Conservation (phyloP, 1,140 invertebrate genomes). For the Rhyzopertha dominica region DNA sequence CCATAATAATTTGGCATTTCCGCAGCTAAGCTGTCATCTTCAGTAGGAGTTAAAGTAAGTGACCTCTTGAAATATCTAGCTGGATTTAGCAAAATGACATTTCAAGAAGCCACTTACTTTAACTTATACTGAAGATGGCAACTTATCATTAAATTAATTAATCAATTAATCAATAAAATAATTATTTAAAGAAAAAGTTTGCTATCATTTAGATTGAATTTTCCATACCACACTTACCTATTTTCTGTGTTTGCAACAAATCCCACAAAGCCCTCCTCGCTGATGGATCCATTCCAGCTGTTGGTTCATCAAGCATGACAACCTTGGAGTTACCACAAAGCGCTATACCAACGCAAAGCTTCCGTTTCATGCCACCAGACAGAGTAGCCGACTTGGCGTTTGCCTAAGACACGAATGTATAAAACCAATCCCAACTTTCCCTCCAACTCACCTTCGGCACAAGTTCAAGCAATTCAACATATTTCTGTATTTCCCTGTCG, state of each 20-base stretch:
- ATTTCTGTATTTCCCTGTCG: constrained; percentile 54
- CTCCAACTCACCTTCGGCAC: constrained; percentile 51
- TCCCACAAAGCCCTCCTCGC: constrained; percentile 88
- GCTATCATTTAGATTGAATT: too few species aligned
- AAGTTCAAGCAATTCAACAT: constrained; percentile 63
- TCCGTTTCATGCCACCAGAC: constrained; percentile 82
- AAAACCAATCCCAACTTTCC: background rate
- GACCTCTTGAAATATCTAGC: too few species aligned
- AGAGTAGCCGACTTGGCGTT: constrained; percentile 55
- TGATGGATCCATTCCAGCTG: constrained; percentile 92
- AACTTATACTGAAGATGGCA: too few species aligned
- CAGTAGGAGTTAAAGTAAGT: too few species aligned
- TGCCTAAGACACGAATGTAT: constrained; percentile 20
- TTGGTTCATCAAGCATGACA: constrained; percentile 91
- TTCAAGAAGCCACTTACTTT: too few species aligned
- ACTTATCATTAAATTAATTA: too few species aligned
- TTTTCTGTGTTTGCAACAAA: constrained; percentile 58
- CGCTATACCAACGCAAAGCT: constrained; percentile 74
- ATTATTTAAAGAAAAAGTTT: too few species aligned
- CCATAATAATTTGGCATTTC: too few species aligned
- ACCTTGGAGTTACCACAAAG: constrained; percentile 62
- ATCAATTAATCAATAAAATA: too few species aligned
- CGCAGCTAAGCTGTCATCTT: too few species aligned
- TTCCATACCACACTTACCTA: constrained; percentile 35
- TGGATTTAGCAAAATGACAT: too few species aligned